A percentile compares a stretch with the other conserved stretches of the same genome.
These are phyloP conservation scores for Panopea generosa DNA, from an alignment of 2,888 invertebrate species.

Conservation along the genomic window DNA sequence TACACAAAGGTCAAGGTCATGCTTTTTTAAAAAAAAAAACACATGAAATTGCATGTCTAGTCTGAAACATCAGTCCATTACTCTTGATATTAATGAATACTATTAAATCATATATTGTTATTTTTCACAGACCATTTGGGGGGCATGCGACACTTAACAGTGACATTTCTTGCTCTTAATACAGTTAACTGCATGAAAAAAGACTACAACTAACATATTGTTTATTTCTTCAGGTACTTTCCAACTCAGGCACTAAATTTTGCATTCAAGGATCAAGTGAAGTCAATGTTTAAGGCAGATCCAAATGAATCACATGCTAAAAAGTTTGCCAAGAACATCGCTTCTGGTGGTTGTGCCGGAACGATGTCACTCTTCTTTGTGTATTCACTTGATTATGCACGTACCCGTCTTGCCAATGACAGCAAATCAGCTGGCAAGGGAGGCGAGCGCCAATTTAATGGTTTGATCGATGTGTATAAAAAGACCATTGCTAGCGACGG, in stretches of 20 bases:
- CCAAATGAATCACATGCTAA: constrained; percentile 78
- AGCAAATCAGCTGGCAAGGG: constrained; percentile 80
- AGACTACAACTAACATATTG: too few relatives aligned
- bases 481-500: constrained; percentile 85
- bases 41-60: too few relatives aligned
- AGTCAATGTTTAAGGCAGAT: constrained; percentile 89
- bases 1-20: too few relatives aligned
- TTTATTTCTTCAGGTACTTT: constrained; percentile 86
- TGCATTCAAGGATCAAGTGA: constrained; percentile 92
- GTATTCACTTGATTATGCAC: constrained; percentile 85
- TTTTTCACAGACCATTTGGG: too few relatives aligned
- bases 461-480: constrained; percentile 88
- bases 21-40: too few relatives aligned
- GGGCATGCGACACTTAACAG: too few relatives aligned
- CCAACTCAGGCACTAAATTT: constrained; percentile 86
- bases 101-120: too few relatives aligned
- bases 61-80: too few relatives aligned
- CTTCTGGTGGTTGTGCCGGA: constrained; percentile 84
- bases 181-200: too few relatives aligned
- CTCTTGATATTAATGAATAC: too few relatives aligned
- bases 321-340: constrained; percentile 91
- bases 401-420: constrained; percentile 85
- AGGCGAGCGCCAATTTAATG: constrained; percentile 92
- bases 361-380: constrained; percentile 84
- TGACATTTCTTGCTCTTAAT: too few relatives aligned